A percentile compares a stretch with the other conserved stretches of the same genome.
Conservation (phyloP, 2,113 vertebrate genomes). For the Phoxinus phoxinus region DNA sequence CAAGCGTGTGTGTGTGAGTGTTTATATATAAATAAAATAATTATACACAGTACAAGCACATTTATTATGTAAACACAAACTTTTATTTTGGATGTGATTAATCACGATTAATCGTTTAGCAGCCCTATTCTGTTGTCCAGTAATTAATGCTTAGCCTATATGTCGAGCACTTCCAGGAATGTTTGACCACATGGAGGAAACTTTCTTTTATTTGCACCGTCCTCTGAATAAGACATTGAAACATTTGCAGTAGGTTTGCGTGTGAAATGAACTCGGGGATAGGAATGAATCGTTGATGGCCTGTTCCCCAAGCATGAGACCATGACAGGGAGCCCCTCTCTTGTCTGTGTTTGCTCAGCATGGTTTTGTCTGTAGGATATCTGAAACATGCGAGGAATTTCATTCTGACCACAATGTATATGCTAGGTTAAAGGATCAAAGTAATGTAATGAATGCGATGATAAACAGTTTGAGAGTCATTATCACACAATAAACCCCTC, state of each 20-base stretch:
- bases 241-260: neutral
- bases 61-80: too few species aligned
- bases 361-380: slow-evolving; percentile 77
- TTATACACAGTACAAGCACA: too few species aligned
- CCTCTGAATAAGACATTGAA: neutral
- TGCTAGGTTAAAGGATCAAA: neutral
- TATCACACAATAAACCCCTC: neutral
- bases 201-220: neutral
- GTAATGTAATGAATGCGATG: neutral
- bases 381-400: slow-evolving; percentile 78
- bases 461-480: neutral
- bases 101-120: too few species aligned
- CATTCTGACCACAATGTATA: slow-evolving; percentile 52
- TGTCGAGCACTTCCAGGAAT: neutral
- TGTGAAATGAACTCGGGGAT: slow-evolving; percentile 43
- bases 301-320: slow-evolving; percentile 64
- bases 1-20: too few species aligned
- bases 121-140: neutral
- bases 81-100: too few species aligned
- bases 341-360: slow-evolving; percentile 76
- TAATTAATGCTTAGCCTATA: neutral
- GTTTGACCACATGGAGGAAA: neutral
- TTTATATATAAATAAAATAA: too few species aligned
- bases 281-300: slow-evolving; percentile 51
- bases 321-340: slow-evolving; percentile 65